Evolutionary conservation across 1,140 invertebrate genomes (phyloP).

Genomic region (Drosophila lacteicornis): DNA sequence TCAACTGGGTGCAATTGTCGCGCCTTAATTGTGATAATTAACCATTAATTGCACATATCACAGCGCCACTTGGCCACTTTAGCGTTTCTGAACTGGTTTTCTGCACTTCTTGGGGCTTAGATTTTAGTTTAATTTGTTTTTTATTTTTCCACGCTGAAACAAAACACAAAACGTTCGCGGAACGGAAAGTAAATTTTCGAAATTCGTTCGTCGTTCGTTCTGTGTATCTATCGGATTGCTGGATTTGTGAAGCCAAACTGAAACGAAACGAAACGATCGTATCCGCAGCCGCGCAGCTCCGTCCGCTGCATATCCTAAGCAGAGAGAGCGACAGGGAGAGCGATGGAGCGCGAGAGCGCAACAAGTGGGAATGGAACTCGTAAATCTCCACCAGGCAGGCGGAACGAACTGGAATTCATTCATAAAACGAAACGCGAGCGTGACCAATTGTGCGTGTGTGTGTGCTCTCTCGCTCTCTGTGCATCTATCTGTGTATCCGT

Average conservation of each 20-base stretch:
- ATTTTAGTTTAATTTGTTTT: constrained; percentile 57
- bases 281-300: constrained; percentile 42
- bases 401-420: constrained; percentile 78
- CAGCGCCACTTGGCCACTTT: constrained; percentile 45
- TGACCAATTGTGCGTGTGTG: constrained; percentile 17
- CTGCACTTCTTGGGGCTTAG: constrained; percentile 38
- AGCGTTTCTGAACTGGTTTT: constrained; percentile 33
- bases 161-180: constrained; percentile 56
- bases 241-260: constrained; percentile 82
- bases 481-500: constrained; percentile 25
- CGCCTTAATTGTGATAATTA: constrained; percentile 46
- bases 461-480: constrained; percentile 1
- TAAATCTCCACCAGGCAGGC: constrained; percentile 58
- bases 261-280: constrained; percentile 84
- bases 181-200: constrained; percentile 59
- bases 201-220: constrained; percentile 62
- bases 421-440: constrained; percentile 64
- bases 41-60: constrained; percentile 57
- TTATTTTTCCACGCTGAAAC: constrained; percentile 25
- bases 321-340: constrained; percentile 56
- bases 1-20: constrained; percentile 30
- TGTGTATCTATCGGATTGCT: constrained; percentile 84
- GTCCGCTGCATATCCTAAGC: constrained; percentile 72
- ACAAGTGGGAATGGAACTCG: constrained; percentile 72
- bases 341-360: constrained; percentile 46